Conservation (phyloP, 2,888 invertebrate genomes). For the Thymelicus acteon region DNA sequence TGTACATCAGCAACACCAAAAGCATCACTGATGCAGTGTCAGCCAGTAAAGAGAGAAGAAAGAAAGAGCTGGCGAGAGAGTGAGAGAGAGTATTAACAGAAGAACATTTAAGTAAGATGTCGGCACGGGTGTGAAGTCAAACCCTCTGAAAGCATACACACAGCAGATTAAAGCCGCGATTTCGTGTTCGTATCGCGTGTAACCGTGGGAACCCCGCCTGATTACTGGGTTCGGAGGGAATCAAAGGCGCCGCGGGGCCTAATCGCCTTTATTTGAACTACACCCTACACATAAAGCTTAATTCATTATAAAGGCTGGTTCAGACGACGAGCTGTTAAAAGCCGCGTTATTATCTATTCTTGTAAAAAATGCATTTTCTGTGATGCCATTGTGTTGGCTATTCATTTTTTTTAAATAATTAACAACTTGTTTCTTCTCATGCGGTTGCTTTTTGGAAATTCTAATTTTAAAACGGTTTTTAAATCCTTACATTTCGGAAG, state of each 20-base stretch:
- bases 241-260: slow-evolving; percentile 62
- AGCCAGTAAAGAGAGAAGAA: neutral
- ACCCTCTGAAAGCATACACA: slow-evolving; percentile 3
- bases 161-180: slow-evolving; percentile 16
- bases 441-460: no score
- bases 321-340: slow-evolving; percentile 38
- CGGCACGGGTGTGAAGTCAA: slow-evolving; percentile 10
- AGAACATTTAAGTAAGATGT: neutral
- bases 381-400: no score
- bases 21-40: no score
- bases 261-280: slow-evolving; percentile 65
- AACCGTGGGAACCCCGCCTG: slow-evolving; percentile 50
- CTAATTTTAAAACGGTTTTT: no score
- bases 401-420: no score
- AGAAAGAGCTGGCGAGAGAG: neutral
- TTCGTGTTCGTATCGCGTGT: slow-evolving; percentile 34
- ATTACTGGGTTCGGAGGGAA: slow-evolving; percentile 56
- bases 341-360: neutral
- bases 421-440: no score
- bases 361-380: no score
- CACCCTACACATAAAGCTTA: slow-evolving; percentile 52
- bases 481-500: no score
- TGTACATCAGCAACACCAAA: no score
- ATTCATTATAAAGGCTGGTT: slow-evolving; percentile 43
- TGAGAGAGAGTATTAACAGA: no score